Conservation (phyloP, 2,113 vertebrate species). For the Lathamus discolor region DNA sequence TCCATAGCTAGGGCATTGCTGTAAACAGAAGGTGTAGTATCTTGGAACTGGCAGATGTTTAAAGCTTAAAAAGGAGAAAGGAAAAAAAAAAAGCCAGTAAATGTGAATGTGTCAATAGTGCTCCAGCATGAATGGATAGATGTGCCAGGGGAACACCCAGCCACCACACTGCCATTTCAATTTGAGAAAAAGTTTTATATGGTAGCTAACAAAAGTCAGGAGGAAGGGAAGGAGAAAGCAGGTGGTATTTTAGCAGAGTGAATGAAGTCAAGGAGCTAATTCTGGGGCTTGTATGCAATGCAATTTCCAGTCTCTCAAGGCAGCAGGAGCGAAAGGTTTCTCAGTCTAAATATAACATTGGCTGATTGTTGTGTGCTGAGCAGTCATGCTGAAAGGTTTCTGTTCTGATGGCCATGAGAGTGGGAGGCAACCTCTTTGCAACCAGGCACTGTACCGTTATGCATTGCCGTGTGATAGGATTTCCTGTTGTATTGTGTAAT, state of each 20-base stretch:
- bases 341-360: not conserved
- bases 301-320: not conserved
- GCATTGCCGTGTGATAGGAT: not conserved
- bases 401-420: not conserved
- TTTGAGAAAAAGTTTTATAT: not conserved
- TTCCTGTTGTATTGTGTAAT: not conserved
- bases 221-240: not conserved
- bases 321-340: not conserved
- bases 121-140: not conserved
- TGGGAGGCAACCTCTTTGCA: not conserved
- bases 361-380: not conserved
- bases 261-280: not conserved
- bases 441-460: not conserved
- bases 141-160: not conserved
- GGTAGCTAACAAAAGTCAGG: not conserved
- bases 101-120: not conserved
- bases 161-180: not conserved
- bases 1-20: not conserved
- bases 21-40: not conserved
- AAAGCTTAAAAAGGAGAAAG: not conserved
- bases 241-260: fast-evolving
- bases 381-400: not conserved
- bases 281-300: not conserved
- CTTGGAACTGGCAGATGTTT: not conserved
- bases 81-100: not conserved